Conservation (phyloP, 2,113 vertebrate genomes). For the Podiceps cristatus region DNA sequence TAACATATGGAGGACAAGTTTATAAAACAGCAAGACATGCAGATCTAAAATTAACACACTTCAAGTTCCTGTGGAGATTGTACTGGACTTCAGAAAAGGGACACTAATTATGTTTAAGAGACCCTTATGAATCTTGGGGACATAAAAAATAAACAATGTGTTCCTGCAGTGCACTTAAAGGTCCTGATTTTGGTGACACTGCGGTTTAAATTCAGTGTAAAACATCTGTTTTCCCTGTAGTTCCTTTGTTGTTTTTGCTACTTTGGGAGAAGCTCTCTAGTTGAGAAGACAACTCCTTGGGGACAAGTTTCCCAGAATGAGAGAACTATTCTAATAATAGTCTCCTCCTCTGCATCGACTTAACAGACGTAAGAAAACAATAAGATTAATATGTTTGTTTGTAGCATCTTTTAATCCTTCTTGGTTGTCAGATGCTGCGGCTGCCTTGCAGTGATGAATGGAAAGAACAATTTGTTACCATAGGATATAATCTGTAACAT, state of each 20-base stretch:
- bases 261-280: not conserved
- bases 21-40: conserved; percentile 50
- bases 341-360: not conserved
- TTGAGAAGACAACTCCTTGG: not conserved
- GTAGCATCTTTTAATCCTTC: not conserved
- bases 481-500: not conserved
- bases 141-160: not conserved
- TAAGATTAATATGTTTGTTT: not conserved
- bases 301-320: not conserved
- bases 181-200: not conserved
- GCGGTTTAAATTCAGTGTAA: not conserved
- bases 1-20: conserved; percentile 42
- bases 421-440: not conserved
- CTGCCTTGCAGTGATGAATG: not conserved
- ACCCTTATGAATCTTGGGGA: not conserved
- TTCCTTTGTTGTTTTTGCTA: not conserved
- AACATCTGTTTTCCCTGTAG: not conserved
- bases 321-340: not conserved
- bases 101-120: conserved; percentile 21
- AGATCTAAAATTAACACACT: conserved; percentile 61
- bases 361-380: not conserved
- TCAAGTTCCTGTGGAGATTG: conserved; percentile 11
- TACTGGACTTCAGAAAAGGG: conserved; percentile 40
- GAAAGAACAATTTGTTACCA: not conserved
- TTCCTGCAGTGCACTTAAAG: not conserved